Base-by-base conservation (phyloP, 1,140 invertebrate species). In the Drosophila takahashii region DNA sequence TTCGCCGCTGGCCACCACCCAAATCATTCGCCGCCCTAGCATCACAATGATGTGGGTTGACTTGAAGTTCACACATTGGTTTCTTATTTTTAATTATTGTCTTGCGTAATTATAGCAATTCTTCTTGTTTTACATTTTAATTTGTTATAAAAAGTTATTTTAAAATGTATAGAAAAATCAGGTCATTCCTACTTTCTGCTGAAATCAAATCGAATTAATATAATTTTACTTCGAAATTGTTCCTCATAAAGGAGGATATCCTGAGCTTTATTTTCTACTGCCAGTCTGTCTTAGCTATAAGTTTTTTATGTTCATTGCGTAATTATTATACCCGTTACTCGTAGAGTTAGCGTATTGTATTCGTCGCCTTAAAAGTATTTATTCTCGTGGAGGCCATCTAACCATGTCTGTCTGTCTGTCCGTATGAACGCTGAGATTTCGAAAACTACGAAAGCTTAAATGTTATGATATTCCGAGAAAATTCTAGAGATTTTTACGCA, bases 21-120 rank as follows among this genome's bases (percentile, higher is more conserved):
- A 91, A 62, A 84, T 89, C 16, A 90, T 92, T 61, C 81, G 92
- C 41, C 84, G 92, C 52, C 91, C 92, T 51, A 92, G 90, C 81
- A 77, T 92, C 74, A 92, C 89, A 59, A 91, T 92, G 91, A 92
- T 87, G 84, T 92, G 91, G 83, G 92, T 92, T 87, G 26, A 53
- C 34, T 45, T 60, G 5, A 36, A 32, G 42, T 48, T 64, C 41
- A 22, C 34, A 22, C 61, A 34, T 27, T 48, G 45, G 36, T 50
- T 62, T 36, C 27, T 62, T 36, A 22, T 36, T 36, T 41, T 13
- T 51, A 32, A 13, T 22, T 15, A 7, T 44, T 52, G 41, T 44
- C 29, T 62, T 79, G 62, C 69, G 62, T 77, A 72, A 16, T 70
- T 22, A 22, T 22, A 22, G 22, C 22, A 22, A 22, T 22, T 22